Percentiles rank a stretch among this genome's conserved stretches.
phyloP scores from a whole-genome alignment of 2,888 invertebrate genomes.

The Timema podura region DNA sequence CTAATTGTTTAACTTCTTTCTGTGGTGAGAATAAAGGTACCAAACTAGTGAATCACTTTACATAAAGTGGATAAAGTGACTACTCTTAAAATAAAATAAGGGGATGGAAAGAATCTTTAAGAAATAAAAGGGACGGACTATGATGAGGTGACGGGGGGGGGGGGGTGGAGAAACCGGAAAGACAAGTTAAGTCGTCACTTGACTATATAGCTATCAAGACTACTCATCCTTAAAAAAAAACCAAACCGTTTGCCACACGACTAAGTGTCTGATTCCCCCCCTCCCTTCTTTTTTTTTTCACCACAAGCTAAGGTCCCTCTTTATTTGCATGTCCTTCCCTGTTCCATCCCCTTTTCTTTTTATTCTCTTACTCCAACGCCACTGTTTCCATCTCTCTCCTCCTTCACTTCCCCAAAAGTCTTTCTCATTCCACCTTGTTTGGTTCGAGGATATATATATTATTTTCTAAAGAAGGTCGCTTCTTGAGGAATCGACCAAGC shows the following conservation, averaged over 20 bases:
- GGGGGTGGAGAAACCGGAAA: background rate
- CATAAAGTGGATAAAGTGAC: slow-evolving; percentile 14
- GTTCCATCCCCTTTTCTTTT: background rate
- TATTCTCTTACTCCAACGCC: background rate
- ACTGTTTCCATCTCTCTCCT: slow-evolving; percentile 15
- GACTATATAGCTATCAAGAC: slow-evolving; percentile 6
- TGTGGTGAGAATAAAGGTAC: slow-evolving; percentile 10
- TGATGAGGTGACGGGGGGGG: background rate
- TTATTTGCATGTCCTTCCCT: slow-evolving; percentile 24
- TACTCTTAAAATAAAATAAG: background rate
- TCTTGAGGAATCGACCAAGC: slow-evolving; percentile 21
- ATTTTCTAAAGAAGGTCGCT: background rate
- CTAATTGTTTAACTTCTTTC: slow-evolving; percentile 11
- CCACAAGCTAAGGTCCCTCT: slow-evolving; percentile 7
- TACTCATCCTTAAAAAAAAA: slow-evolving; percentile 11
- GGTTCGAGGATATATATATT: too few species aligned
- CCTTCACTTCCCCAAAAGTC: background rate
- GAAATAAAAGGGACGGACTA: background rate
- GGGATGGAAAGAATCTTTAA: background rate
- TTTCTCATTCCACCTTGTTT: background rate
- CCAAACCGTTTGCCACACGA: too few species aligned
- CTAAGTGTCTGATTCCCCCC: too few species aligned
- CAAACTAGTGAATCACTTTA: slow-evolving; percentile 13
- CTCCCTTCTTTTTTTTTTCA: too few species aligned
- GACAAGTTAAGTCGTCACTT: slow-evolving; percentile 3